Evolutionary conservation across 2,113 vertebrate genomes (phyloP).

Genomic region (Mohoua ochrocephala): DNA sequence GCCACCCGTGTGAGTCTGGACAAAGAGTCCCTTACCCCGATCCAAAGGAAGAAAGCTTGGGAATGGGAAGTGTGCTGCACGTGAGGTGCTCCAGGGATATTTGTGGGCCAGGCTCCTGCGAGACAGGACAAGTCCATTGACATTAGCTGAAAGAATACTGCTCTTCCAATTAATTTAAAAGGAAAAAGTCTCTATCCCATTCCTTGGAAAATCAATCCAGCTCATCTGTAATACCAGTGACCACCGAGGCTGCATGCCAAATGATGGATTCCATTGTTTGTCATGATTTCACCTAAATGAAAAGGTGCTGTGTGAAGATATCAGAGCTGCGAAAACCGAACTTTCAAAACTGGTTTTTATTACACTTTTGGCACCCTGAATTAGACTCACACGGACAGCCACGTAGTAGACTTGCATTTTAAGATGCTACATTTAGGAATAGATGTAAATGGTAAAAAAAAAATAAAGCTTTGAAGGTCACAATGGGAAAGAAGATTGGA

Average conservation of each 20-base stretch:
- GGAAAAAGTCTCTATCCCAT: not conserved
- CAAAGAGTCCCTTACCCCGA: rapidly evolving
- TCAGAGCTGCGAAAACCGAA: rapidly evolving
- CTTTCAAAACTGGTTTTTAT: not conserved
- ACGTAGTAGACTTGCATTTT: not conserved
- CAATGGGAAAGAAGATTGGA: not conserved
- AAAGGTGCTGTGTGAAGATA: not conserved
- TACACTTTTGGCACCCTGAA: not conserved
- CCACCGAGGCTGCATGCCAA: not conserved
- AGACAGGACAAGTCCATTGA: not conserved
- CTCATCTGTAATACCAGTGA: not conserved
- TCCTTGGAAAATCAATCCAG: not conserved
- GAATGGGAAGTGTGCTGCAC: rapidly evolving
- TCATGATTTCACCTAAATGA: not conserved
- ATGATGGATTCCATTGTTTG: not conserved
- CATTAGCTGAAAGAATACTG: not conserved
- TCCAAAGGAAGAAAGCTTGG: not conserved
- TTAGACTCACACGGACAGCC: not conserved
- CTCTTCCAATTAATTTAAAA: not conserved
- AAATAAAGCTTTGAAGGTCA: not conserved
- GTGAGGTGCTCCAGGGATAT: rapidly evolving
- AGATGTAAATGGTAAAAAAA: not conserved
- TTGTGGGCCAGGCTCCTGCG: not conserved
- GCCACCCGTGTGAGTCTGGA: not conserved
- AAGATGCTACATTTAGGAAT: not conserved